These are phyloP conservation scores for Chloroceryle amazona DNA, from an alignment of 2,797 vertebrate species.

Conservation along the genomic window DNA sequence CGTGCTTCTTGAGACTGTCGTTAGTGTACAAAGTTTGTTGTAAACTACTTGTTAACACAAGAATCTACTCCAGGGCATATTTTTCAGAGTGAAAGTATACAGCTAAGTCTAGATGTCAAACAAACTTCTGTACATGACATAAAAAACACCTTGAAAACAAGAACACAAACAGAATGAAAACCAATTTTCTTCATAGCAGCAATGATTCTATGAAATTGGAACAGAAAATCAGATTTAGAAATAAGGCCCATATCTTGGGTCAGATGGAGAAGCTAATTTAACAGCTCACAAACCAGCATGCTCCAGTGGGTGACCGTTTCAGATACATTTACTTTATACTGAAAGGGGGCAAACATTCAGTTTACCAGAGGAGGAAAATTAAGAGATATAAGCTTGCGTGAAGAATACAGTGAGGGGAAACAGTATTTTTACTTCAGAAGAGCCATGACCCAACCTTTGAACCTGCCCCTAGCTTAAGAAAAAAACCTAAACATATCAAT, in stretches of 20 bases:
- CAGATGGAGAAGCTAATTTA: not conserved
- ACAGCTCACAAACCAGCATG: not conserved
- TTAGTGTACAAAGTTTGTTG: too few relatives aligned
- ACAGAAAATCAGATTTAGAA: not conserved
- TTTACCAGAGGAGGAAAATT: not conserved
- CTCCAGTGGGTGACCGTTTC: not conserved
- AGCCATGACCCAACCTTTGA: not conserved
- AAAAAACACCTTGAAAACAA: too few relatives aligned
- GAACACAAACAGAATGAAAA: too few relatives aligned
- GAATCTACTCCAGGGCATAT: too few relatives aligned
- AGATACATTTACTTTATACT: not conserved
- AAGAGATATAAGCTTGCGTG: not conserved
- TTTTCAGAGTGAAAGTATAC: too few relatives aligned
- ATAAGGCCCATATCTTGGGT: not conserved
- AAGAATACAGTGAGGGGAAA: not conserved
- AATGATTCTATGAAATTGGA: not conserved
- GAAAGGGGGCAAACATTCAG: not conserved
- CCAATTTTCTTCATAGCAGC: not conserved
- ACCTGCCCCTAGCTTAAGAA: not conserved
- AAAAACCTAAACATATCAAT: accelerated
- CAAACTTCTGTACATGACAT: too few relatives aligned
- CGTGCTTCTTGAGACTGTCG: too few relatives aligned
- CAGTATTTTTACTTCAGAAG: not conserved
- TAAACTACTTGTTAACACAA: too few relatives aligned
- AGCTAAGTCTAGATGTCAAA: too few relatives aligned